Conservation (phyloP, 2,888 invertebrate genomes). For the Diplolepis rosae region DNA sequence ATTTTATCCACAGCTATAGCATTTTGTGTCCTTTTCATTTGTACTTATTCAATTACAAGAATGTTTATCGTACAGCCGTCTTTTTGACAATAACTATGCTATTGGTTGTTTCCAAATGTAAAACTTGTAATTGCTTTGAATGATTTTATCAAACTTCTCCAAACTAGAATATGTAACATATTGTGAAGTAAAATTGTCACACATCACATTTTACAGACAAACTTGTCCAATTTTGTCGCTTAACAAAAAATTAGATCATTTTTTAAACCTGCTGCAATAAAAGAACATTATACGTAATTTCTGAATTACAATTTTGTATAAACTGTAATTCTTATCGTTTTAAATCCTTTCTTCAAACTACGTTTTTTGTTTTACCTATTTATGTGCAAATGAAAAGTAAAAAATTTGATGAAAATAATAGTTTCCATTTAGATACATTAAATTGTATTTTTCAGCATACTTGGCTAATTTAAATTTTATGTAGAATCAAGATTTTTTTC, state of each 20-base stretch:
- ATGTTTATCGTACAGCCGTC: conserved; percentile 19
- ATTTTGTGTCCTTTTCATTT: conserved; percentile 10
- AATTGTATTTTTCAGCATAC: too few relatives aligned
- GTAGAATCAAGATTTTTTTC: too few relatives aligned
- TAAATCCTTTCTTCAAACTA: background rate
- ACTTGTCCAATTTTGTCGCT: conserved; percentile 10
- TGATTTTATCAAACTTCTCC: background rate
- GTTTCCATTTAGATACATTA: too few relatives aligned
- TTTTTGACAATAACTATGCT: conserved; percentile 27
- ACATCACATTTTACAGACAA: conserved; percentile 24
- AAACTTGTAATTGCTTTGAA: conserved; percentile 11
- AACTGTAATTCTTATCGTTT: conserved; percentile 4
- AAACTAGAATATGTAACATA: conserved; percentile 11
- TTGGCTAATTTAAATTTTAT: too few relatives aligned
- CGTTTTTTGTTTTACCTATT: background rate
- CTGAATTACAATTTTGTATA: conserved; percentile 29
- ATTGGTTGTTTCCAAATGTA: conserved; percentile 10
- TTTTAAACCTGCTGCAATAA: conserved; percentile 27
- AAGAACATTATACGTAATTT: conserved; percentile 26
- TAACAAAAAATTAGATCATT: conserved; percentile 1
- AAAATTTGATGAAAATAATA: too few relatives aligned
- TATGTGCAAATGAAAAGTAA: too few relatives aligned
- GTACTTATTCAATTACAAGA: conserved; percentile 10
- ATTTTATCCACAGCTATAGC: conserved; percentile 1
- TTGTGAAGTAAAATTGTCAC: conserved; percentile 14